Conservation (phyloP, 2,113 vertebrate species). For the Penelope pileata region DNA sequence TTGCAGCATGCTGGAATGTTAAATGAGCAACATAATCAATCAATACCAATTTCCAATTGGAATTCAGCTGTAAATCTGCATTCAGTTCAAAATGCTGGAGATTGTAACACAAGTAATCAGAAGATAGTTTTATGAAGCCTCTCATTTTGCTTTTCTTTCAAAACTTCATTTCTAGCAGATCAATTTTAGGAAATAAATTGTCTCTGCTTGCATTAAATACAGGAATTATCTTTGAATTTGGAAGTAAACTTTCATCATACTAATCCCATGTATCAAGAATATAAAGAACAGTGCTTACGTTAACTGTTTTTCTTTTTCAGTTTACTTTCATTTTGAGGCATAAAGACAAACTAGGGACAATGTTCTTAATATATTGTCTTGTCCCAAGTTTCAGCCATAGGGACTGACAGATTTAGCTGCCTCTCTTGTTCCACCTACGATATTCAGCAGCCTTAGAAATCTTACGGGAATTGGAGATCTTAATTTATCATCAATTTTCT, state of each 20-base stretch:
- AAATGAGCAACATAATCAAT: constrained; percentile 56
- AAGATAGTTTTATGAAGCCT: constrained; percentile 3
- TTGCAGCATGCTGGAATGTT: constrained; percentile 56
- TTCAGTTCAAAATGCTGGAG: neutral
- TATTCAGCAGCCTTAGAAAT: neutral
- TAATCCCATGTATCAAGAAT: constrained; percentile 37
- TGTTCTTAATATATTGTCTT: neutral
- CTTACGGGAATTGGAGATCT: neutral
- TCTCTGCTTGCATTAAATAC: neutral
- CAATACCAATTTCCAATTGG: constrained; percentile 30
- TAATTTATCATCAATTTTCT: neutral
- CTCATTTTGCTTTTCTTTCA: neutral
- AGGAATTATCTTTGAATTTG: neutral
- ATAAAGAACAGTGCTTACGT: constrained; percentile 46
- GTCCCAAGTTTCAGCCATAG: neutral
- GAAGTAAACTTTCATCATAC: neutral
- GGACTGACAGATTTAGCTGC: neutral
- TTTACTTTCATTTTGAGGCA: constrained; percentile 48
- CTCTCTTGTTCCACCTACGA: neutral
- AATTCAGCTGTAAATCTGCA: constrained; percentile 25
- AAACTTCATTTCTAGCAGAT: constrained; percentile 1
- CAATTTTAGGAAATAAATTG: neutral
- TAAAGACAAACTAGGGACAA: constrained; percentile 32
- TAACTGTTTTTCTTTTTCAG: constrained; percentile 59
- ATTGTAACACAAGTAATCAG: neutral